phyloP scores from a whole-genome alignment of 2,113 vertebrate genomes.

The Pluvianellus socialis region DNA sequence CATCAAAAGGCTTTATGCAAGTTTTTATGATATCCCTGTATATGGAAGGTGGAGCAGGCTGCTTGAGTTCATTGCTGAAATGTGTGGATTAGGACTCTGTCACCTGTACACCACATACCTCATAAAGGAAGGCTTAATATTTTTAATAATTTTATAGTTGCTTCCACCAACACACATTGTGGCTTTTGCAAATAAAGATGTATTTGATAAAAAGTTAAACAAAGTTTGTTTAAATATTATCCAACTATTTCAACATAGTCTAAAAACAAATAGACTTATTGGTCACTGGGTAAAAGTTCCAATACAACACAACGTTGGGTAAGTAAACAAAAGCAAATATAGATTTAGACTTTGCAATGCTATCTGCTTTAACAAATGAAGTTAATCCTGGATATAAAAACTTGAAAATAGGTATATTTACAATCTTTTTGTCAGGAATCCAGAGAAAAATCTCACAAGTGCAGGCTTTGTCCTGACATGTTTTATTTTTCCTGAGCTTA shows the following conservation, averaged over 20 bases:
- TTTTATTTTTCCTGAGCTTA: background rate
- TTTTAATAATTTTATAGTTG: background rate
- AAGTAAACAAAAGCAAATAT: background rate
- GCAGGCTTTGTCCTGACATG: background rate
- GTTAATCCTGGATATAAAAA: background rate
- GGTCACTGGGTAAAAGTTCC: slow-evolving; percentile 32
- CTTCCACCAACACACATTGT: background rate
- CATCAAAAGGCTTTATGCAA: background rate
- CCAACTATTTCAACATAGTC: slow-evolving; percentile 66
- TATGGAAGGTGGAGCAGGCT: background rate
- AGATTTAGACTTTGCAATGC: background rate
- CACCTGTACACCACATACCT: background rate
- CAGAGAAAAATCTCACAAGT: background rate
- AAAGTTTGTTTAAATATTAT: slow-evolving; percentile 64
- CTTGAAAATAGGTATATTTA: background rate
- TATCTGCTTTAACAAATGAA: background rate
- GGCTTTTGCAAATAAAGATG: background rate
- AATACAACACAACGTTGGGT: background rate
- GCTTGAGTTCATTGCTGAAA: background rate
- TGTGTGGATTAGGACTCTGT: background rate
- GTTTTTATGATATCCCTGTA: background rate
- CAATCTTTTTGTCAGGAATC: background rate
- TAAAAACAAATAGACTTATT: slow-evolving; percentile 58
- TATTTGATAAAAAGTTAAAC: background rate
- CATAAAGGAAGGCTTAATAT: background rate